Evolutionary conservation across 2,888 invertebrate genomes (phyloP).

Genomic region (Himalopsyche japonica): DNA sequence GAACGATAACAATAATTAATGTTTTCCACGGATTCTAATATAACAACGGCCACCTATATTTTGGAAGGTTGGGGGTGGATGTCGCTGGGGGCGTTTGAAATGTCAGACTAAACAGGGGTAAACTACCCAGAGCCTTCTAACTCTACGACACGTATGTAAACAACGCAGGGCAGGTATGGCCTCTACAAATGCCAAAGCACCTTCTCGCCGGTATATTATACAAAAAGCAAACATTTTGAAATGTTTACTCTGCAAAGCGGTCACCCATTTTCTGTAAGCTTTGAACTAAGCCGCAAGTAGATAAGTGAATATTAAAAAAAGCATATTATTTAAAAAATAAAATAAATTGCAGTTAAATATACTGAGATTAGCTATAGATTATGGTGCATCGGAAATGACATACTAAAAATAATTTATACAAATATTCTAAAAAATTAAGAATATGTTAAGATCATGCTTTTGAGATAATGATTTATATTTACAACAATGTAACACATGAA

Average conservation of each 20-base stretch:
- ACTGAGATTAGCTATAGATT: too few species aligned
- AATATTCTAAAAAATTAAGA: too few species aligned
- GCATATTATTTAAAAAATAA: too few species aligned
- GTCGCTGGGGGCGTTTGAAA: conserved; percentile 21
- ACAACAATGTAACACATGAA: too few species aligned
- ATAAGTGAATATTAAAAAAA: too few species aligned
- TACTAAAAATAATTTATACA: too few species aligned
- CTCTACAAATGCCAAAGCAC: conserved; percentile 10
- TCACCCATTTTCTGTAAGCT: neutral
- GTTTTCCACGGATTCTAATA: neutral
- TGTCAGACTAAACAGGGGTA: conserved; percentile 28
- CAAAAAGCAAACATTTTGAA: neutral
- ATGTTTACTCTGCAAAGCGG: neutral
- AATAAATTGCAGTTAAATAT: too few species aligned
- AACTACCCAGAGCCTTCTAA: neutral
- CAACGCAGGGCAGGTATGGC: conserved; percentile 5
- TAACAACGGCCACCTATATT: neutral
- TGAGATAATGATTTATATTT: too few species aligned
- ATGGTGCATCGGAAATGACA: too few species aligned
- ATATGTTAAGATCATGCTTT: too few species aligned
- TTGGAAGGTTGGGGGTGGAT: neutral
- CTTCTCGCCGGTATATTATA: neutral
- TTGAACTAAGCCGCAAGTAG: neutral
- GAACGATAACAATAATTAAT: neutral
- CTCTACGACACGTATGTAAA: neutral